Conservation (phyloP, 2,888 invertebrate genomes). For the Cartodere bifasciata region DNA sequence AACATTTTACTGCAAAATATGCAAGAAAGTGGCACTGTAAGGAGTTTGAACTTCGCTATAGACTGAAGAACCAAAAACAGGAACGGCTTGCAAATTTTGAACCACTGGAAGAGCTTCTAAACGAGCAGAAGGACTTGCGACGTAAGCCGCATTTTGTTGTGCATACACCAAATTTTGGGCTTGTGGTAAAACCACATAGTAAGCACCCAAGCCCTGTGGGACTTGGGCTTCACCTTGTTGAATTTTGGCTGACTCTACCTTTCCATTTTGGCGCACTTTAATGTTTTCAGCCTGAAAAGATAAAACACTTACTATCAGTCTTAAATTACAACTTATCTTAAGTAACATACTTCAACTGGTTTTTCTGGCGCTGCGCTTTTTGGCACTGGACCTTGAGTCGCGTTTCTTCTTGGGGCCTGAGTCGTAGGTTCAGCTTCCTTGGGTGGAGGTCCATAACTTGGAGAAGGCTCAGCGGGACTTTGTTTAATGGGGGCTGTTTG, state of each 20-base stretch:
- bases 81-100: too few species aligned
- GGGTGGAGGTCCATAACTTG: constrained; percentile 22
- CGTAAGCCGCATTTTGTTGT: constrained; percentile 14
- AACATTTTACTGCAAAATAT: constrained; percentile 21
- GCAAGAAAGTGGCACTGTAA: constrained; percentile 23
- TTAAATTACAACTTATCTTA: too few species aligned
- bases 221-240: constrained; percentile 15
- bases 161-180: constrained; percentile 21
- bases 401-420: constrained; percentile 14
- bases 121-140: constrained; percentile 15
- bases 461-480: constrained; percentile 14
- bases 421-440: constrained; percentile 14
- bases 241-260: constrained; percentile 5
- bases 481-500: constrained; percentile 16
- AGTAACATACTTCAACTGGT: too few species aligned
- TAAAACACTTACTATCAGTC: constrained; percentile 15
- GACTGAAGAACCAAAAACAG: too few species aligned
- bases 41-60: constrained; percentile 20
- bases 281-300: constrained; percentile 23
- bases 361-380: too few species aligned
- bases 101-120: constrained; percentile 5
- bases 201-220: constrained; percentile 11
- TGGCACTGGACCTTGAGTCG: too few species aligned
- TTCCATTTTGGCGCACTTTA: constrained; percentile 12
- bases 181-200: constrained; percentile 25